Percentiles rank a stretch among this genome's conserved stretches.
These are phyloP conservation scores for Drosophila vallismaia DNA, from an alignment of 2,888 invertebrate genomes.

Conservation along the genomic window DNA sequence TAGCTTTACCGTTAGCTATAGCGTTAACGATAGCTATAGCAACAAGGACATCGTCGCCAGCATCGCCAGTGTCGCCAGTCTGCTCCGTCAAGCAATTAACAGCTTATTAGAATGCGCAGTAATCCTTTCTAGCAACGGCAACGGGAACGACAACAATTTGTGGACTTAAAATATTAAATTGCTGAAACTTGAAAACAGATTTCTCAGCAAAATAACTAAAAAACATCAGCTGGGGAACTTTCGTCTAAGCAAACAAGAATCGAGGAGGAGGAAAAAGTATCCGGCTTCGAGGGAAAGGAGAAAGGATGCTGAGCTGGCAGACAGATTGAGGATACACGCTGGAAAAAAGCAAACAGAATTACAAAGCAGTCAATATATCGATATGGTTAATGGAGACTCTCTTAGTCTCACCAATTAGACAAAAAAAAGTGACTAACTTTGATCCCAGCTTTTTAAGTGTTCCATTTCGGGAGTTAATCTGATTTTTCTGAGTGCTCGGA, in stretches of 20 bases:
- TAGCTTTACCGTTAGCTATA: conserved; percentile 51
- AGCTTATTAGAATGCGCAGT: conserved; percentile 76
- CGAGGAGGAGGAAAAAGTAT: not conserved
- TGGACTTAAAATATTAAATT: conserved; percentile 78
- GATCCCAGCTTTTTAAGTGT: not conserved
- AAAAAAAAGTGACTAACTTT: not conserved
- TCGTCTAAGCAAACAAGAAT: conserved; percentile 22
- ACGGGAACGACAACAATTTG: conserved; percentile 63
- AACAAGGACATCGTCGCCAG: conserved; percentile 21
- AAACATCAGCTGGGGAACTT: conserved; percentile 16
- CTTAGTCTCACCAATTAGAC: not conserved
- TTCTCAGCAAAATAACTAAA: conserved; percentile 58
- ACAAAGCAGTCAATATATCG: not conserved
- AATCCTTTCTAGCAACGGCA: conserved; percentile 67
- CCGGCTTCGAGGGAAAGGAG: not conserved
- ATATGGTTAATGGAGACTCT: not conserved
- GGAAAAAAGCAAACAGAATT: conserved; percentile 6
- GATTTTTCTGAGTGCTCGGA: conserved; percentile 12
- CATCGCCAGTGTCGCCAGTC: conserved; percentile 33
- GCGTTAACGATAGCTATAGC: conserved; percentile 5
- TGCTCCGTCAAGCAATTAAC: conserved; percentile 72
- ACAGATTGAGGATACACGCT: not conserved
- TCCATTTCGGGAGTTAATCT: not conserved
- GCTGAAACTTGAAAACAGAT: conserved; percentile 77
- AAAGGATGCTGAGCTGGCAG: not conserved